Conservation (phyloP, 2,888 invertebrate species). For the Drepanosiphum platanoidis region DNA sequence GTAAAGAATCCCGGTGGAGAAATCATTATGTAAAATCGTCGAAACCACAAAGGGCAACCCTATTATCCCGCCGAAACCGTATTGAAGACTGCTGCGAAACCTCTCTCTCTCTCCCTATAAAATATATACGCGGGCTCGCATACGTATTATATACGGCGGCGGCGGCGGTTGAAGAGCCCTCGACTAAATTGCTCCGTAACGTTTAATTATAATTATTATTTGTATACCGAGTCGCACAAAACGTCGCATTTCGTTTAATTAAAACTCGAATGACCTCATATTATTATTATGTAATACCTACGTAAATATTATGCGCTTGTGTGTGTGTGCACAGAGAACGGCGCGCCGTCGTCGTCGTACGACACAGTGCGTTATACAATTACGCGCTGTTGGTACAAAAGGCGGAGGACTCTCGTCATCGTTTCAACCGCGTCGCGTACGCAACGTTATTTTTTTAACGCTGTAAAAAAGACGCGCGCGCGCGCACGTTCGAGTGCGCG, state of each 20-base stretch:
- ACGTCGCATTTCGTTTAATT: background rate
- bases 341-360: no score
- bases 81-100: background rate
- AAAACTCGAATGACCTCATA: slow-evolving; percentile 8
- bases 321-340: no score
- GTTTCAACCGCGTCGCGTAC: no score
- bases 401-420: no score
- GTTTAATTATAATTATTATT: slow-evolving; percentile 34
- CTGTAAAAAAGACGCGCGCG: no score
- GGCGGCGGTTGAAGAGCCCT: slow-evolving; percentile 1
- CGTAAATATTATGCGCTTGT: no score
- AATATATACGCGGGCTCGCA: no score
- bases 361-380: no score
- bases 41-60: background rate
- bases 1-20: background rate
- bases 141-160: background rate
- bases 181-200: background rate
- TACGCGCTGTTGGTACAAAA: no score
- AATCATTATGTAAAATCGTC: background rate
- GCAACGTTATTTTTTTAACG: no score
- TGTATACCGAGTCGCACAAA: background rate
- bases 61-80: background rate
- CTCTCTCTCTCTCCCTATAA: no score
- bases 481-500: no score
- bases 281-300: background rate